Base-by-base conservation (phyloP, 2,888 invertebrate genomes). In the Diabrotica balteata region DNA sequence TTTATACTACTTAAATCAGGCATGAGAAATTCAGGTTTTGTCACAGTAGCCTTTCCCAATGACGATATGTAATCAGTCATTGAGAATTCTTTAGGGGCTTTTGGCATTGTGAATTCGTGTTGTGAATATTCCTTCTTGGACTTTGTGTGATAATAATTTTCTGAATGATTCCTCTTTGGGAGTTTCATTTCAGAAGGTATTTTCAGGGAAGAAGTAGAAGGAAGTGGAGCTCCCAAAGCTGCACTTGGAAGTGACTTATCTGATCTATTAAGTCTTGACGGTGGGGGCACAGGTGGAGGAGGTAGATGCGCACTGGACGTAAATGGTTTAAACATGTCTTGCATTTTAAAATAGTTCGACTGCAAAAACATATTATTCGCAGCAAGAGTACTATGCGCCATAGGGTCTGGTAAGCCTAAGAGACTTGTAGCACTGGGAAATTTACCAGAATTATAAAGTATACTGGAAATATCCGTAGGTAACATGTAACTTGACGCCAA, bases 311-410 rank as follows among this genome's bases (percentile, higher is more conserved):
- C 88, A 71, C 87, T 88, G 8, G 85, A 86, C 2, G 88, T 87
- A 50, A 89, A 81, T 2, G 89, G 89, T 79, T 89, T 89, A 69
- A 90, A 82, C 53, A 86, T 76, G 78, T 90, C 90, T 79, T 91
- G 91, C 86, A 92, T 90, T 84, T 92, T 92, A 72, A 92, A 86
- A 68, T 91, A 82, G 71, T 84, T 84, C 47, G 91, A 90, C 68
- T 76, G 76, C 76, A 93, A 86, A 73, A 93, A 94, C 87, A 93
- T 91, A 79, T 93, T 93, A 77, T 91, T 91, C 1, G 93, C 91
- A 8, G 91, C 90, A 72, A 93, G 84, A 44, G 91, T 91, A 9
- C 91, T 89, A 78, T 92, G 91, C 0, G 92, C 90, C 85, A 93
- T 87, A 0, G 93, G 91, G 82, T 93, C 93, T 0, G 92, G 91